Percentiles rank a stretch among this genome's conserved stretches.
These are phyloP conservation scores for Uloborus plumipes DNA, from an alignment of 2,888 invertebrate genomes.

Conservation along the genomic window DNA sequence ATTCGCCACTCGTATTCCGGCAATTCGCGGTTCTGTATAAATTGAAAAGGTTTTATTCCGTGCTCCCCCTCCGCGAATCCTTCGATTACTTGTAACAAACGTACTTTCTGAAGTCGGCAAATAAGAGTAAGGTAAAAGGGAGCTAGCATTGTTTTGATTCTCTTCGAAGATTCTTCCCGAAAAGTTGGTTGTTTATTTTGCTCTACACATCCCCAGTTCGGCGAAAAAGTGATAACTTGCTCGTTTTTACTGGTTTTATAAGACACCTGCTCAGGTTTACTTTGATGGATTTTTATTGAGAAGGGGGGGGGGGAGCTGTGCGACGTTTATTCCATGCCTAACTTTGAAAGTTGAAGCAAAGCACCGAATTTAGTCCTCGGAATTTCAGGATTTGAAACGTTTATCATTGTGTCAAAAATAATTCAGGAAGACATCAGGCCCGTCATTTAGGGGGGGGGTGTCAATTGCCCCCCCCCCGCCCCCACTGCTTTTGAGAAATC, in stretches of 20 bases:
- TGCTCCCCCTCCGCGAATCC: not conserved
- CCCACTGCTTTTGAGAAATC: too few species aligned
- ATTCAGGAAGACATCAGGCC: too few species aligned
- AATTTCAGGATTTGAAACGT: too few species aligned
- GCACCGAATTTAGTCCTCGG: too few species aligned
- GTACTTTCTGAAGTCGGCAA: not conserved
- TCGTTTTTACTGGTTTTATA: constrained; percentile 9
- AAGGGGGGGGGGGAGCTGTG: too few species aligned
- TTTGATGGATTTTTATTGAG: constrained; percentile 17
- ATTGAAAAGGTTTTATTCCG: constrained; percentile 43
- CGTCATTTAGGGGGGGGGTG: too few species aligned
- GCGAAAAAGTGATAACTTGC: constrained; percentile 29
- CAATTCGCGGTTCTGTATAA: constrained; percentile 22
- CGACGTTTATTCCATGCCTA: too few species aligned
- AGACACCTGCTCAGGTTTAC: constrained; percentile 48
- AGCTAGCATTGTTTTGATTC: constrained; percentile 58
- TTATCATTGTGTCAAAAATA: too few species aligned
- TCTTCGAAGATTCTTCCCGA: constrained; percentile 22
- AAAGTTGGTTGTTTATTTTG: constrained; percentile 56
- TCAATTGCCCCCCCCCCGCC: too few species aligned
- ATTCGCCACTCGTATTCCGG: not conserved
- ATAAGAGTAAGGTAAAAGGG: not conserved
- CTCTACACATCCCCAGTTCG: constrained; percentile 41
- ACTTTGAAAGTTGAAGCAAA: too few species aligned
- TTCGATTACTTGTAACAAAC: constrained; percentile 50